These are phyloP conservation scores for Atlantisia rogersi DNA, from an alignment of 2,113 vertebrate genomes.

Conservation along the genomic window DNA sequence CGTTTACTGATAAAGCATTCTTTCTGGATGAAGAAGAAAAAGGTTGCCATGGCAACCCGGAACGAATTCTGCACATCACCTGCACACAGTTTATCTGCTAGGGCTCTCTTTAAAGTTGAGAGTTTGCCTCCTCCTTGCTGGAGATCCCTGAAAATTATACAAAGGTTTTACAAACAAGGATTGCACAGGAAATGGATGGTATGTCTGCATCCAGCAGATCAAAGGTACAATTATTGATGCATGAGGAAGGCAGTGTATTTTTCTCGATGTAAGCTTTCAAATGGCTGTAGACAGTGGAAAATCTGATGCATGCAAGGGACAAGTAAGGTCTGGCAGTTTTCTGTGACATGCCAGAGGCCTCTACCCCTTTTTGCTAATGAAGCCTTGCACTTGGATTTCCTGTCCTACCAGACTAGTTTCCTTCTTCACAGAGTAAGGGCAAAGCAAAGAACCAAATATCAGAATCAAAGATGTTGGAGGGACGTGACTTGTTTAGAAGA, in stretches of 20 bases:
- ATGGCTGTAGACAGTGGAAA: neutral
- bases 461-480: neutral
- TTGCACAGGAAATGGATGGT: neutral
- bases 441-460: neutral
- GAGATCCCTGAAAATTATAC: neutral
- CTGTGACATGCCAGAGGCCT: neutral
- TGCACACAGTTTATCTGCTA: neutral
- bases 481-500: neutral
- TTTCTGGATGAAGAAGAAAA: neutral
- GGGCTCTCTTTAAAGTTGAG: neutral
- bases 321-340: neutral
- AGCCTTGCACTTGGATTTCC: neutral
- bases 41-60: neutral
- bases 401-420: neutral
- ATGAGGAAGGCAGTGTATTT: neutral
- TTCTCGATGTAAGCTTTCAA: neutral
- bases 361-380: neutral
- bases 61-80: constrained; percentile 8
- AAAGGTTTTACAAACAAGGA: neutral
- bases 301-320: neutral
- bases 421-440: neutral
- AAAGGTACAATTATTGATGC: neutral
- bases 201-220: neutral
- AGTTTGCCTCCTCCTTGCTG: neutral
- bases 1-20: neutral